Base-by-base conservation (phyloP, 2,113 vertebrate species). In the Rhabdornis inornatus region DNA sequence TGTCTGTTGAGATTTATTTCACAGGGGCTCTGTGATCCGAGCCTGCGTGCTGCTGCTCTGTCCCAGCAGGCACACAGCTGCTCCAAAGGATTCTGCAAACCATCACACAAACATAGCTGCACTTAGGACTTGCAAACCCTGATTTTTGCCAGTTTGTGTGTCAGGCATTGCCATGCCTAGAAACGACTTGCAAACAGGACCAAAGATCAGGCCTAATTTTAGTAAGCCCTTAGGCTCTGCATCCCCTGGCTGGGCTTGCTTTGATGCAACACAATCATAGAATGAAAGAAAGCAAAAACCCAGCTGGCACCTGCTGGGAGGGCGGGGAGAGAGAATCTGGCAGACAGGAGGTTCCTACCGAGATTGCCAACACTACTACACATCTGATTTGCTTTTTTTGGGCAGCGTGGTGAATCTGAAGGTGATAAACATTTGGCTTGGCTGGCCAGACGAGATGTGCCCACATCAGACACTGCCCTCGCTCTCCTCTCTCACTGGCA, bases 171-270 rank as follows among this genome's bases (percentile, higher is more conserved):
- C 71, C 27, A 2, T 83, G 85, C 82, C 84, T 83, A 60, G 66
- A 60, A 92, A 92, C 0, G 0, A 87, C 65, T 87, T 82, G 79
- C 93, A 91, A 96, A 95, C 56, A 71, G 52, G 85, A 90, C 85
- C 90, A 94, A 97, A 97, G 92, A 97, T 93, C 95, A 93, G 79
- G n/a, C 49, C 93, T 96, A 96, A 96, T 96, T 95, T 97, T 95
- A 96, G 94, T 45, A 96, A 86, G 94, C 75, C 83, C 87, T 68
- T 56, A 71, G 85, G 93, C 85, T 93, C 37, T 66, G 49, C 40
- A 3, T 94, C 85, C 79, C 37, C 76, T 90, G 85, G 47, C 82
- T 31, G 39, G 63, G 90, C 52, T 91, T 88, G 84, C 61, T 94
- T 86, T 90, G 90, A 88, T 93, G 93, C 92, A 94, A 93, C 64